Evolutionary conservation across 2,113 vertebrate species (phyloP), one percentile per base, ranked within the genome.

Genomic region (Felis catus): DNA sequence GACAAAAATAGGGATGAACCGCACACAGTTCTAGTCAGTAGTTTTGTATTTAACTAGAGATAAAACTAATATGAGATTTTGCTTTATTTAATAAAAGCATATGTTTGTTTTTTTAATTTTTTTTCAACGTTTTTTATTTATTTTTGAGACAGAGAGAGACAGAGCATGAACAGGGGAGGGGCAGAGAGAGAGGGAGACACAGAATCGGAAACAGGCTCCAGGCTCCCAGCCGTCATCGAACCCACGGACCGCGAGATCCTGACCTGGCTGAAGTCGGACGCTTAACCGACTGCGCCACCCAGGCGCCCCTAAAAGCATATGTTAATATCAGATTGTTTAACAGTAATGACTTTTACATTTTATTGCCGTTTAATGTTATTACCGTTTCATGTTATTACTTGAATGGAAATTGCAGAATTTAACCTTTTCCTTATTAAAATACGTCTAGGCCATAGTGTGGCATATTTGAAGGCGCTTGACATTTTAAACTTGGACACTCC

Each of bases 341-440:
- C 73, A 92, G 23, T 94, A 58, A 55, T 91, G 15, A 8, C 39
- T 74, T 86, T 81, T 55, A 53, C 29, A 84, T 25, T 74, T 79
- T 58, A 63, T 95, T 65, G 14, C 1, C 65, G n/a, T 94, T 95
- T 27, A 65, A 33, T 71, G 15, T 92, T 51, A 63, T 79, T 83
- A 68, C 5, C 8, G 8, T 45, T 96, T 31, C 61, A 31, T 74
- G 14, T 93, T 48, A 63, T 79, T 83, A 68, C 5, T 85, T 93
- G 48, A 84, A 76, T 63, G 65, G 18, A 74, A 91, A 79, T 3
- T 51, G 1, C 36, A 81, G 70, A 85, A 81, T 36, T 76, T 65
- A 70, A 87, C 74, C 65, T 85, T 18, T 85, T 41, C n/a, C 41
- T 80, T 73, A 83, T 82, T 79, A 92, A 79, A 97, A 63, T 90